A percentile compares a stretch with the other conserved stretches of the same genome.
These are phyloP conservation scores for Caenorhabditis doughertyi DNA, from an alignment of 2,888 invertebrate species.

Conservation along the genomic window DNA sequence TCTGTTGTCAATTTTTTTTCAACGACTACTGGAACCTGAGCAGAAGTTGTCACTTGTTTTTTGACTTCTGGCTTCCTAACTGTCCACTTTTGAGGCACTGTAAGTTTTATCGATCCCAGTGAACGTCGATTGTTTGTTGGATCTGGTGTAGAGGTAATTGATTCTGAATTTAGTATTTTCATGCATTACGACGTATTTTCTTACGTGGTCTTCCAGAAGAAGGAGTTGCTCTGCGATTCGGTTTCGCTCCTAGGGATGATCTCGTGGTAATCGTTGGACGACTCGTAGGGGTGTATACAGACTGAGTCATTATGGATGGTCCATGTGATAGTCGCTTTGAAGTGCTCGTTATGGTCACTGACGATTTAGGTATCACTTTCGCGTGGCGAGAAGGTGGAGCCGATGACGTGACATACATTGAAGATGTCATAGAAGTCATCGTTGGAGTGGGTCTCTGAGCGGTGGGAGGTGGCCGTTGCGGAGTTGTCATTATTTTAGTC, in stretches of 20 bases:
- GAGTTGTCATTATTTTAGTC: slow-evolving; percentile 16
- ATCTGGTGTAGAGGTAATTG: background rate
- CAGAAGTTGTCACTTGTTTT: background rate
- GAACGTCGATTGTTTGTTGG: slow-evolving; percentile 22
- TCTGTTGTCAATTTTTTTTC: background rate
- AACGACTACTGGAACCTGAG: background rate
- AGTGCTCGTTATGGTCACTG: background rate
- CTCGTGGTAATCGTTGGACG: slow-evolving; percentile 33
- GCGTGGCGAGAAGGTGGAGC: slow-evolving; percentile 47
- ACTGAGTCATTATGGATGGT: slow-evolving; percentile 61
- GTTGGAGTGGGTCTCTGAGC: slow-evolving; percentile 49
- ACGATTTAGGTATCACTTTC: slow-evolving; percentile 19
- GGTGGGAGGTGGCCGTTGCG: slow-evolving; percentile 39
- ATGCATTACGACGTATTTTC: too few species aligned
- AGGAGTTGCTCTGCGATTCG: slow-evolving; percentile 10
- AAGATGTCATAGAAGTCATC: slow-evolving; percentile 61
- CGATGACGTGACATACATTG: slow-evolving; percentile 67
- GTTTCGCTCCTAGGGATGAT: slow-evolving; percentile 13
- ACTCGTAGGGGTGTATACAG: slow-evolving; percentile 63
- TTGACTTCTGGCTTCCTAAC: slow-evolving; percentile 1
- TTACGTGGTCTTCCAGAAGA: slow-evolving; percentile 7
- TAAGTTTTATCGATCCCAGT: slow-evolving; percentile 21
- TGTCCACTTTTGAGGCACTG: slow-evolving; percentile 24
- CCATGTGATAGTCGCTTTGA: background rate
- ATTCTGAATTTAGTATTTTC: slow-evolving; percentile 9